phyloP scores from a whole-genome alignment of 2,113 vertebrate species.

The Noctilio leporinus region DNA sequence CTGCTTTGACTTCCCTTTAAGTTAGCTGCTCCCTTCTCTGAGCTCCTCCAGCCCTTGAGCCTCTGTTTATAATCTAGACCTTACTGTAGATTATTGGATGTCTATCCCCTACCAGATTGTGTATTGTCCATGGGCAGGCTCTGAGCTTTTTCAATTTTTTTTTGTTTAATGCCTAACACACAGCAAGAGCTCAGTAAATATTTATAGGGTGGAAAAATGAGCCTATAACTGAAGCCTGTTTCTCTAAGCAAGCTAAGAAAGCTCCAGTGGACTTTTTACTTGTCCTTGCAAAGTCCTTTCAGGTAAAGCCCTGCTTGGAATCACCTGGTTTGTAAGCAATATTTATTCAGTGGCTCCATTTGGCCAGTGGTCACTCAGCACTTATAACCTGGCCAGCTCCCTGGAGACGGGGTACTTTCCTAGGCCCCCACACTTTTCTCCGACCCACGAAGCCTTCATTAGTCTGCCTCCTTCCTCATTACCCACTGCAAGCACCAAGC shows the following conservation, averaged over 20 bases:
- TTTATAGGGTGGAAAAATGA: background rate
- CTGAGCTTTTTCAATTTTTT: background rate
- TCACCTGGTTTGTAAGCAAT: background rate
- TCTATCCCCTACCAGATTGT: background rate
- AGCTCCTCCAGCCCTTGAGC: background rate
- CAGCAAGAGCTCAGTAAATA: background rate
- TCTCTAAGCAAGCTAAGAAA: background rate
- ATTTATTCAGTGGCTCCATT: background rate
- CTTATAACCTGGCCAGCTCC: background rate
- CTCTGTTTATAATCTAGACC: background rate
- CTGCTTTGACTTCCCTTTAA: background rate
- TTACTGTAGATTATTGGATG: background rate
- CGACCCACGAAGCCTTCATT: background rate
- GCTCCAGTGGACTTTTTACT: background rate
- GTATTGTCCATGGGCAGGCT: background rate
- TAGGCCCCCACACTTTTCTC: background rate
- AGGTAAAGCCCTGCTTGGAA: background rate
- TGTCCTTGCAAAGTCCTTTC: background rate
- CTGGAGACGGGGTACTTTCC: background rate
- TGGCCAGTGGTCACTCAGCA: background rate
- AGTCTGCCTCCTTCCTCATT: background rate
- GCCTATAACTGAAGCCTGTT: background rate
- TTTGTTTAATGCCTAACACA: background rate
- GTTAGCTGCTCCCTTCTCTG: background rate
- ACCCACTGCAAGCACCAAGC: background rate